Conservation (phyloP, 2,113 vertebrate genomes). For the Coryphaenoides rupestris region DNA sequence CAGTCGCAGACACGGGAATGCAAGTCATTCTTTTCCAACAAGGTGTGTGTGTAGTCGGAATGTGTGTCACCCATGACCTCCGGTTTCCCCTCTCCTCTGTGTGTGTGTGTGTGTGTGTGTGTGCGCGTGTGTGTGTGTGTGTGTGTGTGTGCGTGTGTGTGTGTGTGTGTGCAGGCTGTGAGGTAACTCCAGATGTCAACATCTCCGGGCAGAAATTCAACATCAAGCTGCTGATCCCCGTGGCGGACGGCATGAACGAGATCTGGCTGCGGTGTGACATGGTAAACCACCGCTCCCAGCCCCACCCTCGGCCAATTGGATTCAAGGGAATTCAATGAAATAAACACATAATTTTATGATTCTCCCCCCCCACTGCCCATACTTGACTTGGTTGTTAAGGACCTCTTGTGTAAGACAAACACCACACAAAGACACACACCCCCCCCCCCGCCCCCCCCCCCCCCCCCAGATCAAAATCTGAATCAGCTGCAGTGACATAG, state of each 20-base stretch:
- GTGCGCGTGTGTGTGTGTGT: slow-evolving; percentile 21
- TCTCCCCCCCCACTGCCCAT: too few relatives aligned
- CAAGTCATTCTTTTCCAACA: too few relatives aligned
- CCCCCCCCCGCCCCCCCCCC: too few relatives aligned
- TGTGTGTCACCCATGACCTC: slow-evolving; percentile 13
- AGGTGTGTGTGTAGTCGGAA: not conserved
- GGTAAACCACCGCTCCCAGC: too few relatives aligned
- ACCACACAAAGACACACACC: too few relatives aligned
- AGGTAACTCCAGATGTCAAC: slow-evolving; percentile 98
- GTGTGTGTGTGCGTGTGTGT: slow-evolving; percentile 18
- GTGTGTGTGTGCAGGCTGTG: slow-evolving; percentile 80
- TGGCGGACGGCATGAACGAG: slow-evolving; percentile 98
- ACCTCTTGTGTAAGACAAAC: too few relatives aligned
- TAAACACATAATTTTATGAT: too few relatives aligned
- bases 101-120: slow-evolving; percentile 21
- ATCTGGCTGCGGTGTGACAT: slow-evolving; percentile 98
- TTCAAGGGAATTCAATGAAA: too few relatives aligned
- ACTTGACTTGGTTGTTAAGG: too few relatives aligned
- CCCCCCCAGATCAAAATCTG: too few relatives aligned
- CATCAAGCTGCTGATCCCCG: slow-evolving; percentile 96
- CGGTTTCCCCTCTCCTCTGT: slow-evolving; percentile 22
- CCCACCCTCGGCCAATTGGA: not conserved
- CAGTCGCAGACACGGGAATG: too few relatives aligned
- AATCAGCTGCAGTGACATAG: too few relatives aligned
- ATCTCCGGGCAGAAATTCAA: slow-evolving; percentile 99